phyloP scores from a whole-genome alignment of 2,888 invertebrate species.

The Abrostola tripartita region DNA sequence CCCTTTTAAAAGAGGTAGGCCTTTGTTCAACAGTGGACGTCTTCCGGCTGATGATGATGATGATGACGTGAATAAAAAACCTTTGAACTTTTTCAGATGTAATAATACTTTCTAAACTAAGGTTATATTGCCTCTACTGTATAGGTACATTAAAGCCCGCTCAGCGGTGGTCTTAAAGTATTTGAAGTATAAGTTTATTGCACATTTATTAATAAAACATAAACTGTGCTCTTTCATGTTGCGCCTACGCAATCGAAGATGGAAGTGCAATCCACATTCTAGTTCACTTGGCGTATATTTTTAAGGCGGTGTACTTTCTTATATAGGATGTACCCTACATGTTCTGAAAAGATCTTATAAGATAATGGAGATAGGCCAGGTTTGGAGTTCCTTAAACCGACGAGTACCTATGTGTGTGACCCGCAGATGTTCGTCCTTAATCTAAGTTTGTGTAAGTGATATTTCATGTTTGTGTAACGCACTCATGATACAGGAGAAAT shows the following conservation, averaged over 20 bases:
- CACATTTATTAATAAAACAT: conserved; percentile 43
- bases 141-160: conserved; percentile 16
- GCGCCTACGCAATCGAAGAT: conserved; percentile 30
- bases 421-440: no score
- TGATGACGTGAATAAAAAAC: no score
- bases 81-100: no score
- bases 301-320: conserved; percentile 11
- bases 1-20: no score
- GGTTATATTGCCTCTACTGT: background rate
- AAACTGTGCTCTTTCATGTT: conserved; percentile 32
- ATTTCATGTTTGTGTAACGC: no score
- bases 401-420: no score
- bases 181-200: conserved; percentile 47
- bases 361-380: no score
- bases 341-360: background rate
- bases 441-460: no score
- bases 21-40: no score
- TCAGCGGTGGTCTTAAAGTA: conserved; percentile 36
- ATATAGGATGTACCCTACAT: background rate
- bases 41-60: no score
- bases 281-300: conserved; percentile 30
- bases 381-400: no score
- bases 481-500: no score
- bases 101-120: background rate
- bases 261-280: conserved; percentile 46